Base-by-base conservation (phyloP, 2,113 vertebrate species). In the Nestor notabilis region DNA sequence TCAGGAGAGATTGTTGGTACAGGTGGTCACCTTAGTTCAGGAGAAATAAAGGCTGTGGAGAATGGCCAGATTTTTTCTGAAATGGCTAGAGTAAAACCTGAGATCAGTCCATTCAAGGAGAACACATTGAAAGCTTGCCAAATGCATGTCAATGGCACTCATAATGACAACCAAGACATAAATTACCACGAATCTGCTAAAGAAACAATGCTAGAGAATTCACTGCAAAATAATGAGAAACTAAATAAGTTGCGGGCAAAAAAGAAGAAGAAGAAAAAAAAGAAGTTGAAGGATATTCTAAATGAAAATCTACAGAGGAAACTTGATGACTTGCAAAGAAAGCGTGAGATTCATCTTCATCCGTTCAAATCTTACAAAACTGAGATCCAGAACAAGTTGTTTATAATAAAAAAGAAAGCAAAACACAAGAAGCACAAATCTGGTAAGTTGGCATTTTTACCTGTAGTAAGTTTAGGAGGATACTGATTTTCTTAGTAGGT, bases 241-340 rank as follows among this genome's bases (percentile, higher is more conserved):
- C 79, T 95, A 74, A 97, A 47, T 94, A 98, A 98, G 81, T 97
- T 98, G 82, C 98, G 96, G 82, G 97, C 98, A 75, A 99, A 98
- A 95, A 99, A 99, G 97, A 99, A 98, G 96, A 99, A 98, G 77
- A 98, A 98, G 95, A 99, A 99, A 97, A 99, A 99, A 98, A 99
- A 98, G 98, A 98, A 98, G 91, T 92, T 98, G 75, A 98, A 98
- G 92, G 98, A 98, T 95, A 97, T 97, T 95, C 89, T 98, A 81
- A 97, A 96, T 97, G 98, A 98, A 97, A 98, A 98, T 90, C 94
- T 98, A 56, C 97, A 98, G 96, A 97, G 97, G 97, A 98, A 98
- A 53, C 90, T 96, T 44, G 99, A 98, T 86, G 92, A 97, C 94
- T 96, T 98, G 93, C 97, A 98, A 95, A 97, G 97, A 97, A 98